Conservation (phyloP, 30 jellyfish, hydroid and myxozoan species). For the Aurelia aurita region DNA sequence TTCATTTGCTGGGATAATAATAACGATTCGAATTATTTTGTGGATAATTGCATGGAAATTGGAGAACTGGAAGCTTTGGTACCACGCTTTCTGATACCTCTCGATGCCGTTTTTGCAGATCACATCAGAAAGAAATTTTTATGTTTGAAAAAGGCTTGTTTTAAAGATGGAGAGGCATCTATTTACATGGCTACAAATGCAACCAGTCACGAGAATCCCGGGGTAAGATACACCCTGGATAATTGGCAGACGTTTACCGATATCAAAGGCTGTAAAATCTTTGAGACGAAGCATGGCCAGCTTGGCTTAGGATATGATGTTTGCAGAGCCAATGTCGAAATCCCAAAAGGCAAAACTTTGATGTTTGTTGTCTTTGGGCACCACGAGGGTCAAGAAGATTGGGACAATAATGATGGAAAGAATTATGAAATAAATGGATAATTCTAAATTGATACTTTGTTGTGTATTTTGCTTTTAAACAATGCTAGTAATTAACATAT, state of each 20-base stretch:
- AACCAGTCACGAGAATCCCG: not conserved
- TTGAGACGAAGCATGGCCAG: not conserved
- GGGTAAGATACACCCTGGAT: constrained; percentile 66
- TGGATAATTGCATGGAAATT: constrained; percentile 8
- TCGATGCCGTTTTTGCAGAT: constrained; percentile 6
- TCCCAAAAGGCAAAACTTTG: constrained; percentile 34
- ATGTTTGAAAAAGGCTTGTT: constrained; percentile 11
- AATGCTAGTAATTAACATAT: too few species aligned
- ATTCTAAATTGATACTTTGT: not conserved
- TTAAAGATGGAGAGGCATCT: constrained; percentile 8
- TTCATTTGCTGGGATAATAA: constrained; percentile 85
- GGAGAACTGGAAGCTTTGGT: constrained; percentile 22
- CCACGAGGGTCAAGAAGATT: constrained; percentile 43
- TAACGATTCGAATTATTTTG: constrained; percentile 36
- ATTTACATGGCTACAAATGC: constrained; percentile 10
- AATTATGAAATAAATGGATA: constrained; percentile 31
- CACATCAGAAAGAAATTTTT: not conserved
- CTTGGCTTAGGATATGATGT: not conserved
- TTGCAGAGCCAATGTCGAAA: not conserved
- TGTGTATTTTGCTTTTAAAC: too few species aligned
- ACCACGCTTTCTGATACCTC: constrained; percentile 9
- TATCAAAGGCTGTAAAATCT: not conserved
- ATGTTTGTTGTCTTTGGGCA: constrained; percentile 62
- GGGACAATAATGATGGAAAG: constrained; percentile 85
- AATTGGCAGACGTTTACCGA: constrained; percentile 70